Evolutionary conservation across 2,797 vertebrate genomes (phyloP).

Genomic region (Trachops cirrhosus): DNA sequence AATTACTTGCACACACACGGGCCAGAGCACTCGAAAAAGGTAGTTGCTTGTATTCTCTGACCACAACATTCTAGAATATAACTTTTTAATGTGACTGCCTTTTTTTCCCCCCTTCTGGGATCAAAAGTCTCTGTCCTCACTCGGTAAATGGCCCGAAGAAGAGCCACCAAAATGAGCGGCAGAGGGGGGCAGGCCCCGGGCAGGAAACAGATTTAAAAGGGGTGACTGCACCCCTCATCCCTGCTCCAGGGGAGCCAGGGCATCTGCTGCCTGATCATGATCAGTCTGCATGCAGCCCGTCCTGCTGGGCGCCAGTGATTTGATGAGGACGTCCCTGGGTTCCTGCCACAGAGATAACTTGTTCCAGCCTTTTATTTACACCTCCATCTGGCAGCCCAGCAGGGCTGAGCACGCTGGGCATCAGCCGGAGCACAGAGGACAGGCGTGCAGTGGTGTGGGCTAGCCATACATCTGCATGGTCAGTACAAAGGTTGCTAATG

Average conservation of each 20-base stretch:
- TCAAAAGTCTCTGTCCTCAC: not conserved
- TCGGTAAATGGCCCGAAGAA: not conserved
- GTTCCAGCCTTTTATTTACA: not conserved
- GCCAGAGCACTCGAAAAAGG: not conserved
- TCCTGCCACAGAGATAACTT: constrained; percentile 5
- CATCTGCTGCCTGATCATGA: not conserved
- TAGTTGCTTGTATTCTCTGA: not conserved
- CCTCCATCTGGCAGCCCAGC: not conserved
- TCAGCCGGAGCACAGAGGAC: not conserved
- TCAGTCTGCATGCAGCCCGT: not conserved
- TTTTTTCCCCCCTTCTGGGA: not conserved
- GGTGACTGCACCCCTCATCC: not conserved
- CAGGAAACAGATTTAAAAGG: not conserved
- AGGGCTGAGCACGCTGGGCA: not conserved
- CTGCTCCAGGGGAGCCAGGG: not conserved
- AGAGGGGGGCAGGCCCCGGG: not conserved
- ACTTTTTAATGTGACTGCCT: not conserved
- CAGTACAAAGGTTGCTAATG: not conserved
- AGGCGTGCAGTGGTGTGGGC: not conserved
- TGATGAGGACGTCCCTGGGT: not conserved
- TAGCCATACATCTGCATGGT: not conserved
- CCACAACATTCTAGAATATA: not conserved
- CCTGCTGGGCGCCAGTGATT: not conserved
- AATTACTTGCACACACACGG: not conserved
- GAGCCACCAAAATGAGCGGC: not conserved